Base-by-base conservation (phyloP, 2,113 vertebrate species). In the Loxodonta africana region DNA sequence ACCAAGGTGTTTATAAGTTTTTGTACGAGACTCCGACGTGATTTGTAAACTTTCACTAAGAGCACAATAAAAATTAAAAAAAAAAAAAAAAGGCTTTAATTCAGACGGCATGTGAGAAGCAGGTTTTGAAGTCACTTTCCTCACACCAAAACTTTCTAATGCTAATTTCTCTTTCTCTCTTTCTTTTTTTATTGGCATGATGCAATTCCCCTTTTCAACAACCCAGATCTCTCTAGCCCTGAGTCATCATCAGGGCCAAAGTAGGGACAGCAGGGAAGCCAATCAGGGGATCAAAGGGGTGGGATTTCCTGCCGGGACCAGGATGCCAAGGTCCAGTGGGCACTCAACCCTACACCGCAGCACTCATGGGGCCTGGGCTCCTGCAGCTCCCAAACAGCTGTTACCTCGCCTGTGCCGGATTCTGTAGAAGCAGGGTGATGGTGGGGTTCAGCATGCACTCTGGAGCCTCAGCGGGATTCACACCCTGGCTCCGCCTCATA, bases 191-290 rank as follows among this genome's bases (percentile, higher is more conserved):
- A 88, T 46, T 86, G 80, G 53, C 48, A n/a, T 53, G 95, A 97
- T 63, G 74, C 83, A 95, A 93, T 53, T 86, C 91, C 84, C 91
- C 91, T 80, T 53, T 83, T 67, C 74, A 94, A 91, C 80, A 57
- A 62, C 18, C 69, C 81, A 89, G 60, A 81, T 83, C 96, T 95
- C 88, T 67, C 23, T 62, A 74, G 92, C 62, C 76, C 95, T 93
- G 87, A 97, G 95, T 95, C 96, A 96, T 94, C 69, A 71, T 67
- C 63, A 46, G 8, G 23, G 65, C 30, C 65, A 89, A 83, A 74
- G 76, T 86, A 48, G 85, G 60, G 76, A 82, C 51, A 17, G 78
- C 53, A 57, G 67, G 78, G 69, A 53, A 65, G 28, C 18, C 85
- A 28, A 23, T 15, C 83, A n/a, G 53, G 25, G 26, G 37, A 74